Evolutionary conservation across 2,888 invertebrate genomes (phyloP).

Genomic region (Serripes groenlandicus): DNA sequence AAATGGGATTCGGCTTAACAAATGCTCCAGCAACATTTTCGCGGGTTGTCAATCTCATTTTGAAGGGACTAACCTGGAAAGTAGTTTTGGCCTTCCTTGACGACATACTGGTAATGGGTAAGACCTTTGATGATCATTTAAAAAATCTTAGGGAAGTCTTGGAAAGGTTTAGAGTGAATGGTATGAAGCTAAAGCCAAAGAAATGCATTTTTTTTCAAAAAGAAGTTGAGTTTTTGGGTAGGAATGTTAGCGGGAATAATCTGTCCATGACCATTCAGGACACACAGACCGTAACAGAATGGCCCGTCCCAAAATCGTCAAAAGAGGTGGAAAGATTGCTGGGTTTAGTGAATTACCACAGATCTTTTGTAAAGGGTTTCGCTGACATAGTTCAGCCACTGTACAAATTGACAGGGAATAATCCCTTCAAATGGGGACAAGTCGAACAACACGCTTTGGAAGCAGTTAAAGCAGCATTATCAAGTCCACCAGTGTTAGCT

Average conservation of each 20-base stretch:
- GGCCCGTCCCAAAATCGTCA: constrained; percentile 42
- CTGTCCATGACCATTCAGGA: constrained; percentile 6
- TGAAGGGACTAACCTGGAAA: too few species aligned
- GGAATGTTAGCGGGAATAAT: constrained; percentile 18
- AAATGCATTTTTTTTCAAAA: constrained; percentile 65
- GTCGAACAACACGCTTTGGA: constrained; percentile 31
- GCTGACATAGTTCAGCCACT: constrained; percentile 30
- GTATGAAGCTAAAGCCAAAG: constrained; percentile 48
- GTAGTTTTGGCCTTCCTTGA: constrained; percentile 62
- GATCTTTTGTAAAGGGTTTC: constrained; percentile 46
- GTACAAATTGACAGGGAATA: constrained; percentile 38
- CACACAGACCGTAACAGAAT: constrained; percentile 30
- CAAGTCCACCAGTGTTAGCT: constrained; percentile 19
- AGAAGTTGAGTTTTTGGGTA: constrained; percentile 59
- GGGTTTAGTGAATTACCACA: constrained; percentile 64
- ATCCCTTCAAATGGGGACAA: constrained; percentile 32
- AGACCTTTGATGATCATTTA: constrained; percentile 31
- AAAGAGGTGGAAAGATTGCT: constrained; percentile 62
- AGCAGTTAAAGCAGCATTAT: neutral
- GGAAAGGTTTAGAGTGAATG: constrained; percentile 16
- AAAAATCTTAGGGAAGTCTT: constrained; percentile 23
- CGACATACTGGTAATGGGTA: constrained; percentile 60
- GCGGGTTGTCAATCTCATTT: too few species aligned
- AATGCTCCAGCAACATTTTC: constrained; percentile 39
- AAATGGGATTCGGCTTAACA: constrained; percentile 31